These are phyloP conservation scores for Meiosimyza decipiens DNA, from an alignment of 2,888 invertebrate genomes.

Conservation along the genomic window DNA sequence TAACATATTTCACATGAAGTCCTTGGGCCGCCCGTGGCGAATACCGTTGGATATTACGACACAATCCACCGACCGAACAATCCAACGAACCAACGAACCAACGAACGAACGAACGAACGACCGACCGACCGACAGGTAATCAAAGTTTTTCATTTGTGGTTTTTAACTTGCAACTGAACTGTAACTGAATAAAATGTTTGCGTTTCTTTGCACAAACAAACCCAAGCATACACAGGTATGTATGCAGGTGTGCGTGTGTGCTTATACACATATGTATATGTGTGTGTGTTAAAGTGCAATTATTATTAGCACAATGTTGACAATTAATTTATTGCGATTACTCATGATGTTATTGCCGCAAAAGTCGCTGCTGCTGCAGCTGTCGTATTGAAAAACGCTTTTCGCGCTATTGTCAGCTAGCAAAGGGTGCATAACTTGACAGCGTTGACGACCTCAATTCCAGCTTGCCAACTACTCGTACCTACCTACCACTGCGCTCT, in stretches of 20 bases:
- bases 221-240: slow-evolving; percentile 6
- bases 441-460: slow-evolving; percentile 9
- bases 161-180: slow-evolving; percentile 15
- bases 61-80: not conserved
- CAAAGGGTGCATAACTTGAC: slow-evolving; percentile 14
- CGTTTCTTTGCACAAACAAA: slow-evolving; percentile 26
- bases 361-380: not conserved
- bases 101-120: slow-evolving; percentile 7
- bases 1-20: slow-evolving; percentile 20
- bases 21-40: not conserved
- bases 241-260: slow-evolving; percentile 39
- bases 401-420: not conserved
- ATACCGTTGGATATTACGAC: not conserved
- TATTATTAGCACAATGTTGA: slow-evolving; percentile 57
- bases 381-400: slow-evolving; percentile 22
- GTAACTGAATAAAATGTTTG: slow-evolving; percentile 25
- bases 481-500: slow-evolving; percentile 9
- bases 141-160: slow-evolving; percentile 37
- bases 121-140: slow-evolving; percentile 28
- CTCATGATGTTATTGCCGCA: slow-evolving; percentile 51
- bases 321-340: slow-evolving; percentile 65
- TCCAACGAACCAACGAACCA: too few relatives aligned
- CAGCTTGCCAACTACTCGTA: not conserved
- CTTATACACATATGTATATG: not conserved
- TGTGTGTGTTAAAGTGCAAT: slow-evolving; percentile 42